Conservation (phyloP, 2,113 vertebrate genomes). For the Myotis davidii region DNA sequence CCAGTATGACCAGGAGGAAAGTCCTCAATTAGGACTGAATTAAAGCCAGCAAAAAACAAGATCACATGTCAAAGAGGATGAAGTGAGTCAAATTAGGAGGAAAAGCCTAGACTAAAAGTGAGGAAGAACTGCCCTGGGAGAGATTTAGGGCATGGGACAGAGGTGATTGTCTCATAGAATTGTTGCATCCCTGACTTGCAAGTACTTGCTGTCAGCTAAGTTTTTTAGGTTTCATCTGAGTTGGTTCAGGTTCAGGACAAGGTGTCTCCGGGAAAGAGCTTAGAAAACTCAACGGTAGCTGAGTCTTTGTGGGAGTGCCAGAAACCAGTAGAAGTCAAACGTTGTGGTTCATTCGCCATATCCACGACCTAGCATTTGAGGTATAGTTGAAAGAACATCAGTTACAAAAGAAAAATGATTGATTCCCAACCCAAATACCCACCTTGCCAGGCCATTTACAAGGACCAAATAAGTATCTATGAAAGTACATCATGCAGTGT, state of each 20-base stretch:
- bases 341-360: slow-evolving; percentile 26
- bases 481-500: not conserved
- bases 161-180: not conserved
- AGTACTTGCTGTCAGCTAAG: not conserved
- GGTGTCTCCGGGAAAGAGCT: not conserved
- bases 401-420: not conserved
- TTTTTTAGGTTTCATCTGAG: not conserved
- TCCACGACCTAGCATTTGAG: not conserved
- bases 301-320: not conserved
- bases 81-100: not conserved
- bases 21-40: not conserved
- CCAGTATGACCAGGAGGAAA: not conserved
- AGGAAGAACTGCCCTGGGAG: not conserved
- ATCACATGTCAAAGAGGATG: not conserved
- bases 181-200: not conserved
- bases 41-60: not conserved
- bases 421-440: not conserved
- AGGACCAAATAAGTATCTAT: slow-evolving; percentile 2
- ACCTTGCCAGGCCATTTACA: not conserved
- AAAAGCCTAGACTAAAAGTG: not conserved
- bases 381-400: not conserved
- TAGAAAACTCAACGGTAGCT: not conserved
- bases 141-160: not conserved
- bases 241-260: not conserved
- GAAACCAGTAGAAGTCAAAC: not conserved